Percentiles rank a stretch among this genome's conserved stretches.
Conservation (phyloP, 2,888 invertebrate species). For the Dysmachus trigonus region DNA sequence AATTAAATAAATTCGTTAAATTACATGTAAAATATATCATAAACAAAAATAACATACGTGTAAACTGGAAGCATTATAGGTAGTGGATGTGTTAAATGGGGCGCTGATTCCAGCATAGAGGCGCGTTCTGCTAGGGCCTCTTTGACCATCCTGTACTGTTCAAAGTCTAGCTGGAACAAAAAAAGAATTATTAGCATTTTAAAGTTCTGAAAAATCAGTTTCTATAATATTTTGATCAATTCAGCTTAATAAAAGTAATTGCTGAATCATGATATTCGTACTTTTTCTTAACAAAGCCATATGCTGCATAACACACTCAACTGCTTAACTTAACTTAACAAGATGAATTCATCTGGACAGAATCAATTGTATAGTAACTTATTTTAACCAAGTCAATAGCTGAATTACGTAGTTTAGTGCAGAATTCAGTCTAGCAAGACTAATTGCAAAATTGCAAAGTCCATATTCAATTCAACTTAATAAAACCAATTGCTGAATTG, state of each 20-base stretch:
- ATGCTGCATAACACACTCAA: no score
- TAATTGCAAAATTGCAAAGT: no score
- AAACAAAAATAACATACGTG: slow-evolving; percentile 72
- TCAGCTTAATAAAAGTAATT: neutral
- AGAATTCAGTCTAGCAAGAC: no score
- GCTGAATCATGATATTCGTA: no score
- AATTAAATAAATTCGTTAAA: slow-evolving; percentile 25
- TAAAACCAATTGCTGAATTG: neutral
- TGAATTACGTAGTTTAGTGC: no score
- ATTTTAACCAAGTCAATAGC: no score
- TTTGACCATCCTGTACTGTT: slow-evolving; percentile 99
- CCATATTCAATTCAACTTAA: neutral
- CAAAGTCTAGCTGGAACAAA: slow-evolving; percentile 78
- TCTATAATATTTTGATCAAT: neutral
- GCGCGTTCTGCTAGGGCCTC: slow-evolving; percentile 96
- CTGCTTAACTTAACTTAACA: no score
- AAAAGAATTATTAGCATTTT: neutral
- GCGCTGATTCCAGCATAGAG: slow-evolving; percentile 93
- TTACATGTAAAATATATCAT: neutral
- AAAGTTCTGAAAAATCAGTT: neutral
- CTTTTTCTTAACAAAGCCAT: no score
- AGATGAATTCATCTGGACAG: no score
- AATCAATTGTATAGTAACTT: no score
- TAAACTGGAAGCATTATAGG: slow-evolving; percentile 99
- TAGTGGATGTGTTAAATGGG: slow-evolving; percentile 94